Evolutionary conservation across 2,113 vertebrate species (phyloP), one percentile per base, ranked within the genome.

Genomic region (Corvus hawaiiensis): DNA sequence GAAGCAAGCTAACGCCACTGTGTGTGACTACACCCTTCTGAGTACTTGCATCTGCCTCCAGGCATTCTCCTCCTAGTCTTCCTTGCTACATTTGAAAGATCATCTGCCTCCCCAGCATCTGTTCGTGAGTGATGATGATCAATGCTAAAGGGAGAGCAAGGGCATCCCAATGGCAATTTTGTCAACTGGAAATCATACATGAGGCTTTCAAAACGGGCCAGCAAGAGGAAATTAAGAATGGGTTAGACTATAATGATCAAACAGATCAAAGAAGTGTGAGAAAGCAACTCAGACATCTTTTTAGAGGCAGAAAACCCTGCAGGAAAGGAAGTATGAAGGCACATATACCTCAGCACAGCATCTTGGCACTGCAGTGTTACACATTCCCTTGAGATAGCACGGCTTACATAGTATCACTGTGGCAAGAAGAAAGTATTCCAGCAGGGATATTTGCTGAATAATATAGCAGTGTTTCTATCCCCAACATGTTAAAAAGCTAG

Each of bases 1-100:
- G 27, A 37, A 78, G 80, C 73, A 78, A 64, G 69, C 44, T 21
- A 79, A 58, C 84, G 77, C 77, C 48, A 37, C 6, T 3, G 84
- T 52, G 56, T 83, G 89, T 80, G 75, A 89, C 90, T 96, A 13
- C 74, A 49, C 39, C 75, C 88, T 93, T 96, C 94, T 62, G 89
- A 95, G 91, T 90, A 93, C 55, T 80, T 75, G 73, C 62, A 87
- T 87, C 82, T 92, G 90, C 94, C 96, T 96, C 75, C 67, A 59
- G 97, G 96, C 93, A 48, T 73, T 72, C 87, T 89, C 59, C n/a
- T 81, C 54, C 77, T 56, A 84, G 51, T 49, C 69, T 56, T 94
- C 63, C 87, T 91, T 84, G 86, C 55, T 61, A 32, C 85, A 22
- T 92, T 67, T 87, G 87, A 96, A 93, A 94, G 84, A 73, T 89